phyloP scores from a whole-genome alignment of 2,797 vertebrate genomes.

The Helicolenus hilgendorfi region DNA sequence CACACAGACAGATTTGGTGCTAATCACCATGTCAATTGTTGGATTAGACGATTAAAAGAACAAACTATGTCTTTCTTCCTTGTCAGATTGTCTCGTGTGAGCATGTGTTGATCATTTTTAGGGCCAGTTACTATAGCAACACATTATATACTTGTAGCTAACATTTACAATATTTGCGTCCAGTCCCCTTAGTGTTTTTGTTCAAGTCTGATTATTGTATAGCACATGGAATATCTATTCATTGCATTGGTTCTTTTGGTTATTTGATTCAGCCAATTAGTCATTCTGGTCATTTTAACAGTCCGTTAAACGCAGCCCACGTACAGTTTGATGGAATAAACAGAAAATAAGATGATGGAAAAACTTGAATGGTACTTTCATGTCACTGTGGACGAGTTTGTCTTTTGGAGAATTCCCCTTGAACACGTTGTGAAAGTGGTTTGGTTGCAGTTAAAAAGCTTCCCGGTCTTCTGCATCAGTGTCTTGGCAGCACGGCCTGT shows the following conservation, averaged over 20 bases:
- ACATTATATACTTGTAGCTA: neutral
- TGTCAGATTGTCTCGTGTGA: slow-evolving; percentile 30
- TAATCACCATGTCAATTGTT: slow-evolving; percentile 55
- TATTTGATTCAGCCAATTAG: slow-evolving; percentile 48
- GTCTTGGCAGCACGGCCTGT: slow-evolving; percentile 69
- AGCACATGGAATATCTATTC: neutral
- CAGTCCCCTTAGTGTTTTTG: neutral
- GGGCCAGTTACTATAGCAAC: neutral
- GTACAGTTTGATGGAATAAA: slow-evolving; percentile 49
- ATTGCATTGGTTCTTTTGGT: slow-evolving; percentile 23
- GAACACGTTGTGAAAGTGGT: slow-evolving; percentile 70
- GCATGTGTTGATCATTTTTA: slow-evolving; percentile 15
- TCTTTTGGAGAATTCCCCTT: slow-evolving; percentile 78
- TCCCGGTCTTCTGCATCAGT: slow-evolving; percentile 70
- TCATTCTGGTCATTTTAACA: slow-evolving; percentile 61
- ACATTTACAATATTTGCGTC: neutral
- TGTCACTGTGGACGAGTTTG: slow-evolving; percentile 72
- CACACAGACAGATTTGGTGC: slow-evolving; percentile 56
- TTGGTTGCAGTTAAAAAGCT: slow-evolving; percentile 77
- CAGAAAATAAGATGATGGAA: slow-evolving; percentile 67
- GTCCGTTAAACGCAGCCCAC: slow-evolving; percentile 37
- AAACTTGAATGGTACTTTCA: slow-evolving; percentile 59
- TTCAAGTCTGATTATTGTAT: neutral
- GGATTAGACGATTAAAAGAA: slow-evolving; percentile 59
- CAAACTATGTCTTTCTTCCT: slow-evolving; percentile 38